Conservation (phyloP, 37 sponge, comb jelly and placozoan species). For the Mnemiopsis leidyi region DNA sequence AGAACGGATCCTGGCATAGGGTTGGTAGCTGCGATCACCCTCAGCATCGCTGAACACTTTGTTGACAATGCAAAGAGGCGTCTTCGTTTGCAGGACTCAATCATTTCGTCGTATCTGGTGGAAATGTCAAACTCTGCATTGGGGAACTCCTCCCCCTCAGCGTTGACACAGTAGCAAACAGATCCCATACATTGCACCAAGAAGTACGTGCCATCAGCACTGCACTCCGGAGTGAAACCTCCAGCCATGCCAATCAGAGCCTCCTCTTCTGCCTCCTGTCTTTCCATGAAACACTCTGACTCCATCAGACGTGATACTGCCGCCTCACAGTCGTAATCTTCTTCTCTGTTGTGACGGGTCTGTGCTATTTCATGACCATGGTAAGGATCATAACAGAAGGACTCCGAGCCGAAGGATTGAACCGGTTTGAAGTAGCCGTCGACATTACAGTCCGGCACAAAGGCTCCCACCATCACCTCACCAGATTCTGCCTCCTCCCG, state of each 20-base stretch:
- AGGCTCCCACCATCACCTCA: neutral
- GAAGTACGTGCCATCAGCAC: neutral
- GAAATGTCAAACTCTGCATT: no score
- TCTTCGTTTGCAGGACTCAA: no score
- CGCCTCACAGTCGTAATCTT: neutral
- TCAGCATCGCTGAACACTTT: no score
- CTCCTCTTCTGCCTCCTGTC: neutral
- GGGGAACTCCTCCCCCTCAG: neutral
- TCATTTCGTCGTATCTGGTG: no score
- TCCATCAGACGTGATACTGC: neutral
- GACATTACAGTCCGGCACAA: neutral
- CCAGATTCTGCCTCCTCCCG: neutral
- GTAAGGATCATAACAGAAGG: neutral
- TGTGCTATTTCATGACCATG: neutral
- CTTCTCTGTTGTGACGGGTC: neutral
- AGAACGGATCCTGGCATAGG: no score
- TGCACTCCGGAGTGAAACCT: neutral
- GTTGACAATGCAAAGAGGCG: no score
- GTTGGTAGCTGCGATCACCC: no score
- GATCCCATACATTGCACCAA: neutral
- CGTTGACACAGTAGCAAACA: constrained; percentile 23
- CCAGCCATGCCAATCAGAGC: neutral
- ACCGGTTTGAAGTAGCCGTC: neutral
- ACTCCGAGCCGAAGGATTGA: neutral
- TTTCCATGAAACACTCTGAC: neutral